Base-by-base conservation (phyloP, 2,797 vertebrate species). In the Enteromius mattozi region DNA sequence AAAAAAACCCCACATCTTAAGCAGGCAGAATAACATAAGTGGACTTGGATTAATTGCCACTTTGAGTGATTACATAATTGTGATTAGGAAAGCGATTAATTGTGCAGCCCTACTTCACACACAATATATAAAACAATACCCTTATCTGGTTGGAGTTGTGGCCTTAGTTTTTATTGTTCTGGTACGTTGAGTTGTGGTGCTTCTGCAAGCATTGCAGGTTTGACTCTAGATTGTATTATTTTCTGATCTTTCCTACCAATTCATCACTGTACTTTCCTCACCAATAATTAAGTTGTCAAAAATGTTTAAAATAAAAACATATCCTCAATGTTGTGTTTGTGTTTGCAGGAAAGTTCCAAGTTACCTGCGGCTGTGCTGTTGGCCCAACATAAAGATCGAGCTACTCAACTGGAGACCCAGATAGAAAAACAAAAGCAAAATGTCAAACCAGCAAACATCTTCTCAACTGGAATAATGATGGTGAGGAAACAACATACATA, bases 401-500 rank as follows among this genome's bases (percentile, higher is more conserved):
- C 96, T 27, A 93, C 95, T 8, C 96, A 98, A 86, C 90, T 99
- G 91, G 98, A 98, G 94, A 96, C 94, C 68, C 94, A 98, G 81
- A 94, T 98, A 79, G 97, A 98, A 91, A 97, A 97, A 90, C 96
- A 98, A 86, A 98, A 96, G 89, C 95, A 96, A 89, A 83, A 90
- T 12, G 92, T 96, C 89, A 99, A 98, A 93, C 94, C 97, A 88
- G 96, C 95, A 87, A 97, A 94, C 0, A 94, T 97, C 0, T 99
- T 99, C 93, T 99, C 98, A 82, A 99, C 98, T 78, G 98, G 98
- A 91, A 99, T 99, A 91, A 96, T 96, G 92, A 97, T 98, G 96
- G 98, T 99, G 93, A 97, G 96, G 91, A 3, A 71, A 30, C 6
- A n/a, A 8, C 61, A 72, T 54, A 3, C 30, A 66, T 71, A 61